Conservation (phyloP, 2,113 vertebrate genomes). For the Carollia perspicillata region DNA sequence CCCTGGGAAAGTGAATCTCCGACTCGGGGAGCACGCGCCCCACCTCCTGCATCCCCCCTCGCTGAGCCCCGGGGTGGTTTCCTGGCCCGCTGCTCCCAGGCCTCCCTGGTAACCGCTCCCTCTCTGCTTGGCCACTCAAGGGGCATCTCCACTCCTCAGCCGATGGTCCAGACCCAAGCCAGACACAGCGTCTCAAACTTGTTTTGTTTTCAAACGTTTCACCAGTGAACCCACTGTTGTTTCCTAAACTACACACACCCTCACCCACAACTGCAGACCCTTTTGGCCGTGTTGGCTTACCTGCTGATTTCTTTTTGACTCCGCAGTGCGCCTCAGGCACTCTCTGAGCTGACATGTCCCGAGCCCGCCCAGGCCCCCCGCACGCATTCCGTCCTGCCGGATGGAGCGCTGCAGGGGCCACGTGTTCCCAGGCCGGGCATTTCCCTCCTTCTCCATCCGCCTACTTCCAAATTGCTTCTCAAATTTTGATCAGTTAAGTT, state of each 20-base stretch:
- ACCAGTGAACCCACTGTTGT: background rate
- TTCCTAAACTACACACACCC: background rate
- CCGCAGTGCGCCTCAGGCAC: background rate
- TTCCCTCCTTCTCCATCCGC: background rate
- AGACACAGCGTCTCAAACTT: background rate
- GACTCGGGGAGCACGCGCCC: background rate
- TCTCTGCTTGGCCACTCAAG: background rate
- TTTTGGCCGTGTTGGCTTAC: background rate
- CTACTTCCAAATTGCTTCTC: background rate
- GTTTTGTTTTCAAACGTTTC: background rate
- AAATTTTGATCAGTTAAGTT: background rate
- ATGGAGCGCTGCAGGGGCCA: background rate
- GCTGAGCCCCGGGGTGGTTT: background rate
- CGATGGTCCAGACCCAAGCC: background rate
- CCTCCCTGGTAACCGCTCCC: too few relatives aligned
- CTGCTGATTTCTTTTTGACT: background rate
- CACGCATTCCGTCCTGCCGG: background rate
- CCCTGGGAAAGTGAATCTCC: background rate
- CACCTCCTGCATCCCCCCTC: background rate
- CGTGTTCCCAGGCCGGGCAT: background rate
- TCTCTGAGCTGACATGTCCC: too few relatives aligned
- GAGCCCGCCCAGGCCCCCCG: background rate
- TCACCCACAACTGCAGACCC: background rate
- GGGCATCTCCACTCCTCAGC: background rate
- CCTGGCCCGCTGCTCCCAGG: background rate